phyloP scores from a whole-genome alignment of 2,888 invertebrate genomes.

The Globia sparganii region DNA sequence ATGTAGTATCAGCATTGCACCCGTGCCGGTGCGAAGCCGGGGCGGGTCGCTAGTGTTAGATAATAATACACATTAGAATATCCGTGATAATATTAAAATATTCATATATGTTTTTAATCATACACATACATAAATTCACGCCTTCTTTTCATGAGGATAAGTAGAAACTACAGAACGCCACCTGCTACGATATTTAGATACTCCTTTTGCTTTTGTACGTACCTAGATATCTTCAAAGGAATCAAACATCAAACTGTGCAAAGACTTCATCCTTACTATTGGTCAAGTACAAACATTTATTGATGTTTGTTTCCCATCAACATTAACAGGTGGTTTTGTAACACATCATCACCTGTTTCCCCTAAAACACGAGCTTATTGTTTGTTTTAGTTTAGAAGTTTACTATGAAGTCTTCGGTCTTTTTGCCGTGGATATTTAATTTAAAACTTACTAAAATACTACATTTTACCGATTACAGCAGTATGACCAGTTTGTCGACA shows the following conservation, averaged over 20 bases:
- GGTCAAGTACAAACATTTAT: not conserved
- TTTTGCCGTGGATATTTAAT: not conserved
- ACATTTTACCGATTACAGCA: not conserved
- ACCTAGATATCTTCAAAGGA: not conserved
- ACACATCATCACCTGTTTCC: conserved; percentile 21
- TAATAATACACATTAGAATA: not conserved
- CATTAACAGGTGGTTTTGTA: conserved; percentile 1
- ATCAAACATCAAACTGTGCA: too few relatives aligned
- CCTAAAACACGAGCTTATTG: not conserved
- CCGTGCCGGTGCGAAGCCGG: too few relatives aligned
- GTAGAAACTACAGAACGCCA: not conserved
- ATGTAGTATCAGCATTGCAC: too few relatives aligned
- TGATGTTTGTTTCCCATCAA: not conserved
- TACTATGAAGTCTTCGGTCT: not conserved
- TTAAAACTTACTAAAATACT: not conserved
- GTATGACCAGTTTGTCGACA: not conserved
- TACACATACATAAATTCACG: not conserved
- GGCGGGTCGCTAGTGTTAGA: too few relatives aligned
- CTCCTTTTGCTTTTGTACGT: not conserved
- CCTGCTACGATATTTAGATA: not conserved
- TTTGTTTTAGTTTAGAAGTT: conserved; percentile 24
- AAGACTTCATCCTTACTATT: not conserved
- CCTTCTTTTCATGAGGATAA: not conserved
- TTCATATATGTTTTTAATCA: not conserved
- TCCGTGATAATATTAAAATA: not conserved